Evolutionary conservation across 1,140 invertebrate genomes (phyloP), one percentile per base, ranked within the genome.

Genomic region (Cephus cinctus): DNA sequence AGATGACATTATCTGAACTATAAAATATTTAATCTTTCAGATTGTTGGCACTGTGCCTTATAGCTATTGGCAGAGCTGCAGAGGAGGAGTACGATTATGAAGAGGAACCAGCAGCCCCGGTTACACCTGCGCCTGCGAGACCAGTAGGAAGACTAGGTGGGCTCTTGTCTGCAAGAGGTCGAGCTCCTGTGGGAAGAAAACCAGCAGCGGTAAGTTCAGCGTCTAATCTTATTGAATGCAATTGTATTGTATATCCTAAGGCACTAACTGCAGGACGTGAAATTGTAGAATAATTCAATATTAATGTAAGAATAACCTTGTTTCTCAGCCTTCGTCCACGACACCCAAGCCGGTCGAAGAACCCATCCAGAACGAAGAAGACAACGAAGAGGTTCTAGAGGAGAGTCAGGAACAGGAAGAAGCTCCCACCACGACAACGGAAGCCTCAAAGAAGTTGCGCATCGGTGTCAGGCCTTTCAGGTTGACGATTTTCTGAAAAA

Each of bases 401-500:
- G 68, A 75, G 21, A 72, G 36, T 44, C 35, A 71, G 2, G 77
- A 78, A 27, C 79, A 81, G 51, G 63, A 65, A 45, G 63, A 64
- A 18, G 63, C 58, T 21, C 66, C 64, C 5, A 79, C 75, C 35
- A 80, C 83, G 0, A 86, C 85, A 0, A 86, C 84, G 2, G 84
- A 85, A 63, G 75, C 82, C 27, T 78, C 84, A 32, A 86, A 86
- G 57, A 76, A 56, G 62, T 67, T 50, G 69, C 84, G 16, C 77
- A 78, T 76, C 1, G 83, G 84, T 5, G 79, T 86, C 21, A 81
- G 87, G 8, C 75, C 67, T 5, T 69, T 69, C 53, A 68, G 67
- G 67, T 69, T 9, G 22, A 19, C 56, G n/a, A n/a, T n/a, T n/a
- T n/a, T n/a, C n/a, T n/a, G n/a, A n/a, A n/a, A n/a, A n/a, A n/a